Evolutionary conservation across 2,888 invertebrate genomes (phyloP).

Genomic region (Mythimna loreyi): DNA sequence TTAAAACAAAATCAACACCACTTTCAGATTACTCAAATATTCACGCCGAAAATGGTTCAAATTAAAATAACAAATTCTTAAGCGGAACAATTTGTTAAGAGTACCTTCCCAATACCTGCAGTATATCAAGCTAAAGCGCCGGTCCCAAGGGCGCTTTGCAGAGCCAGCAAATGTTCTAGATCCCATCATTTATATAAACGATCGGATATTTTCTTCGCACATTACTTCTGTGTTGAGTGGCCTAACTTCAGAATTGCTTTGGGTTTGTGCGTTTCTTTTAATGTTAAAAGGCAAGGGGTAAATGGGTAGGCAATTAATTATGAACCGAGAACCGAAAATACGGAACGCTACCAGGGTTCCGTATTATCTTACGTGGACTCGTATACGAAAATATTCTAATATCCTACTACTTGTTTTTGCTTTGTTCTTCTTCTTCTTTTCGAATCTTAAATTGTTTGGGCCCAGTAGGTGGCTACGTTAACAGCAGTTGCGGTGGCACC

Average conservation of each 20-base stretch:
- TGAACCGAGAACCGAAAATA: no score
- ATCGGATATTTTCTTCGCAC: slow-evolving; percentile 52
- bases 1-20: no score
- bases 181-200: slow-evolving; percentile 63
- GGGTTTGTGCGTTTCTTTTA: slow-evolving; percentile 36
- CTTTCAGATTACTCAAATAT: no score
- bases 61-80: slow-evolving; percentile 17
- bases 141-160: slow-evolving; percentile 50
- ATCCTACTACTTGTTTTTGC: no score
- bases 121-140: slow-evolving; percentile 41
- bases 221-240: slow-evolving; percentile 41
- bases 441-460: no score
- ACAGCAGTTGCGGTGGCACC: no score
- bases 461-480: no score
- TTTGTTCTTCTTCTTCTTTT: no score
- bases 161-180: slow-evolving; percentile 54
- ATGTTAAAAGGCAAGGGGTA: slow-evolving; percentile 3
- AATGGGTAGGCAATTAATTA: slow-evolving; percentile 1
- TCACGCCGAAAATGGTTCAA: not conserved
- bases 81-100: not conserved
- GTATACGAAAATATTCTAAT: no score
- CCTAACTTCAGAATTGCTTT: slow-evolving; percentile 32
- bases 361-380: no score
- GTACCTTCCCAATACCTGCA: slow-evolving; percentile 36
- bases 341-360: no score